Base-by-base conservation (phyloP, 2,888 invertebrate species). In the Drosophila fulvimacula region DNA sequence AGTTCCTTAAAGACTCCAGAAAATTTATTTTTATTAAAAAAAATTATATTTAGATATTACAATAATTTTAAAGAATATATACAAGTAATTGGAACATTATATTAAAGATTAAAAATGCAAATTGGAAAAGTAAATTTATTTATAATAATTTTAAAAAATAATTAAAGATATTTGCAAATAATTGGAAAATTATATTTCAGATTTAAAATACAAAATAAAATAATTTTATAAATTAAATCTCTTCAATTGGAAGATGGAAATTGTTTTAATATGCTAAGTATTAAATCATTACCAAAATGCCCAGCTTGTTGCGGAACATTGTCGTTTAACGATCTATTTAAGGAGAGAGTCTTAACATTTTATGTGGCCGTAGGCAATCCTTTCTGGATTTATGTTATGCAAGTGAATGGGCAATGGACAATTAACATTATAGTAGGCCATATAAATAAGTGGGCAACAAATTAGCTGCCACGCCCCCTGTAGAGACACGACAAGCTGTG, bases 381-480 rank as follows among this genome's bases (percentile, higher is more conserved):
- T 74, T 74, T 69, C 15, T 1, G 24, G 32, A 63, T 58, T 78
- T 78, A 60, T 56, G 42, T 53, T 24, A 57, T 49, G 17, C 55
- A 53, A 30, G 19, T 32, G 52, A 52, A 66, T 34, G 38, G 38
- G 5, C 27, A 17, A 46, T 11, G 32, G 57, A 24, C 75, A 75
- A 79, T 79, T 79, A 74, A 69, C 64, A 53, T 79, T 74, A 79
- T 79, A 60, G 59, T 27, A 1, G 21, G 69, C 52, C 41, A 62
- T 76, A 79, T 69, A 76, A 75, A 62, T 79, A 79, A 76, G 65
- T 79, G 79, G 60, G 36, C 53, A 63, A 53, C 65, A 65, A 74
- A 79, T 76, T 79, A 76, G 79, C 1, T 3, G 34, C 34, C 19
- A 3, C 30, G 13, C 4, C 38, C 1, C 10, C 6, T 10, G 1